A percentile compares a stretch with the other conserved stretches of the same genome.
Evolutionary conservation across 1,140 invertebrate species (phyloP).

Genomic region (Globodera rostochiensis): DNA sequence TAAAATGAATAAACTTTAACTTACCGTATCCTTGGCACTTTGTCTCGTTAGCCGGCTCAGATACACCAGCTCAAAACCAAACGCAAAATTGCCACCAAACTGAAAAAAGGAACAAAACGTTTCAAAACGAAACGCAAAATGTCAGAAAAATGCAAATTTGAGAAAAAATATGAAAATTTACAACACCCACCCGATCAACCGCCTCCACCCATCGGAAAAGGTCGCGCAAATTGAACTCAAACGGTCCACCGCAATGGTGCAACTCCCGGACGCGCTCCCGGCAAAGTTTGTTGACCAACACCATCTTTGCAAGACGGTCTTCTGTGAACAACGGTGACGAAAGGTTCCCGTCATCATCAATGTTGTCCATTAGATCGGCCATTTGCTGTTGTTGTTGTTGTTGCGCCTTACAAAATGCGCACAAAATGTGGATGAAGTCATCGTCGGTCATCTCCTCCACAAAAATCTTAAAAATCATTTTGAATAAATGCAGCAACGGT

Average conservation of each 20-base stretch:
- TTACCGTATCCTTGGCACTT: constrained; percentile 74
- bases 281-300: constrained; percentile 27
- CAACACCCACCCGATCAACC: neutral
- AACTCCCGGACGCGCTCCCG: neutral
- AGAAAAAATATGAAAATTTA: too few species aligned
- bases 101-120: constrained; percentile 35
- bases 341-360: too few species aligned
- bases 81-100: constrained; percentile 39
- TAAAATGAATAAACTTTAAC: constrained; percentile 13
- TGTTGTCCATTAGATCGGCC: too few species aligned
- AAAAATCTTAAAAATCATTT: constrained; percentile 76
- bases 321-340: constrained; percentile 6
- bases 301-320: constrained; percentile 35
- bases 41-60: constrained; percentile 78
- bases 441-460: constrained; percentile 77
- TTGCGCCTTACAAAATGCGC: constrained; percentile 52
- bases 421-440: constrained; percentile 75
- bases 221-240: constrained; percentile 96
- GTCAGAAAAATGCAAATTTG: too few species aligned
- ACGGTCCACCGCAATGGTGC: constrained; percentile 66
- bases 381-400: neutral
- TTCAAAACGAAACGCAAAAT: too few species aligned
- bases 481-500: too few species aligned
- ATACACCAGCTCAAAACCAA: constrained; percentile 71
- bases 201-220: constrained; percentile 78